Evolutionary conservation across 2,888 invertebrate genomes (phyloP).

Genomic region (Steinernema scapterisci): DNA sequence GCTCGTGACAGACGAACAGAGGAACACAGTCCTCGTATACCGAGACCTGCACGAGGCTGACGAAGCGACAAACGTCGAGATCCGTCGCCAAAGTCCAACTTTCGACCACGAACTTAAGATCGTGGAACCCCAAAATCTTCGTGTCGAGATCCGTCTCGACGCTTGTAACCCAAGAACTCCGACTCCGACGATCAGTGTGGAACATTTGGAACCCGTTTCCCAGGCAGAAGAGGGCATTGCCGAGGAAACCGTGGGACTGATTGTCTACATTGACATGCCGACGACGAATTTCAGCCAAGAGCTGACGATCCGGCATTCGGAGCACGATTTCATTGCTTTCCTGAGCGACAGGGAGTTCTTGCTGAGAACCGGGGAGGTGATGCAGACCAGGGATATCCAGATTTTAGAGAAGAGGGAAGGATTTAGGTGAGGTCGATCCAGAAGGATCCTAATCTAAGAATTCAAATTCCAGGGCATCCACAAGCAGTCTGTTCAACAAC

Average conservation of each 20-base stretch:
- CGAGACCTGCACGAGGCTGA: constrained; percentile 49
- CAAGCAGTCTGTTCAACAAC: constrained; percentile 21
- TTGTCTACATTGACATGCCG: constrained; percentile 33
- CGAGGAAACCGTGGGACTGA: constrained; percentile 33
- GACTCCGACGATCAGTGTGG: neutral
- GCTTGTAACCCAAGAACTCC: neutral
- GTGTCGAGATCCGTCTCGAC: neutral
- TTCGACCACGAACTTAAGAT: constrained; percentile 55
- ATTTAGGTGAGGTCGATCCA: no score
- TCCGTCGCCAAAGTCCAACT: constrained; percentile 46
- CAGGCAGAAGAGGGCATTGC: constrained; percentile 31
- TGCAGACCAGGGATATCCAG: constrained; percentile 18
- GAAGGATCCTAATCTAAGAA: no score
- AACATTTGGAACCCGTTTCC: constrained; percentile 13
- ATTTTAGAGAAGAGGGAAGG: constrained; percentile 7
- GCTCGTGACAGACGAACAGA: constrained; percentile 9
- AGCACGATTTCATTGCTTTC: constrained; percentile 6
- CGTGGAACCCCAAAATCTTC: constrained; percentile 38
- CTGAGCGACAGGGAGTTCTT: constrained; percentile 18
- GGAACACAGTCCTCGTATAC: neutral
- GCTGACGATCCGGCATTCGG: constrained; percentile 25
- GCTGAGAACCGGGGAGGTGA: constrained; percentile 8
- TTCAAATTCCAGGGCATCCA: neutral
- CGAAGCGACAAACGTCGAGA: constrained; percentile 50
- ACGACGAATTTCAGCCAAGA: neutral